Conservation (phyloP, 2,888 invertebrate genomes). For the Campoletis raptor region DNA sequence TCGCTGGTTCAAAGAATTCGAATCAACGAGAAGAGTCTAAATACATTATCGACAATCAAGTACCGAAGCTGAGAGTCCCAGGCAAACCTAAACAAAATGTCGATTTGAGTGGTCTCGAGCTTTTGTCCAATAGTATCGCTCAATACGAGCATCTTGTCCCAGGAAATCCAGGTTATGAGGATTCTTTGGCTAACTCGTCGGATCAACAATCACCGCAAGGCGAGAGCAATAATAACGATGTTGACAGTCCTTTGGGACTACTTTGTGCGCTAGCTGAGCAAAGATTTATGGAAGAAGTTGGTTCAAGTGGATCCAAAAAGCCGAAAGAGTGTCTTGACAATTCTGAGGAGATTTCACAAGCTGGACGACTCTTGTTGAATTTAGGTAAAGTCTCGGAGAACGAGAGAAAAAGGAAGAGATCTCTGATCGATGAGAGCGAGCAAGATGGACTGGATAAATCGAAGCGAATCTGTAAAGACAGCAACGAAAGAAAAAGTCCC, state of each 20-base stretch:
- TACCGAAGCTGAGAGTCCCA: constrained; percentile 43
- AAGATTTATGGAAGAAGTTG: constrained; percentile 92
- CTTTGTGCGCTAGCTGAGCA: constrained; percentile 95
- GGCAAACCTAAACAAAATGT: constrained; percentile 83
- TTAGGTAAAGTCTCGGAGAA: constrained; percentile 73
- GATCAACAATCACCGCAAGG: constrained; percentile 77
- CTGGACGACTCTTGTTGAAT: constrained; percentile 76
- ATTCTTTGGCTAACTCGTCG: constrained; percentile 84
- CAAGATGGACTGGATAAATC: constrained; percentile 45
- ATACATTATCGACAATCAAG: constrained; percentile 11
- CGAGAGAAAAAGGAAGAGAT: constrained; percentile 73
- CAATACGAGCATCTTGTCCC: constrained; percentile 88
- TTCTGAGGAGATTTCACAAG: constrained; percentile 78
- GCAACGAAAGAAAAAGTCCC: not conserved
- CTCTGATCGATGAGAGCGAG: constrained; percentile 66
- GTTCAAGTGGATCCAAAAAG: constrained; percentile 81
- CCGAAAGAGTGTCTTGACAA: constrained; percentile 73
- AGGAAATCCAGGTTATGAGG: constrained; percentile 82
- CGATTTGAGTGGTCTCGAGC: constrained; percentile 92
- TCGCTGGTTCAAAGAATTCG: constrained; percentile 9
- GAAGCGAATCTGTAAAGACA: constrained; percentile 52
- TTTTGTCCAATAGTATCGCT: constrained; percentile 94
- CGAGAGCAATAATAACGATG: constrained; percentile 85
- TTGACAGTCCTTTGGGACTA: constrained; percentile 87
- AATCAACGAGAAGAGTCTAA: constrained; percentile 10